Conservation (phyloP, 2,888 invertebrate genomes). For the Ornithoptera priamus region DNA sequence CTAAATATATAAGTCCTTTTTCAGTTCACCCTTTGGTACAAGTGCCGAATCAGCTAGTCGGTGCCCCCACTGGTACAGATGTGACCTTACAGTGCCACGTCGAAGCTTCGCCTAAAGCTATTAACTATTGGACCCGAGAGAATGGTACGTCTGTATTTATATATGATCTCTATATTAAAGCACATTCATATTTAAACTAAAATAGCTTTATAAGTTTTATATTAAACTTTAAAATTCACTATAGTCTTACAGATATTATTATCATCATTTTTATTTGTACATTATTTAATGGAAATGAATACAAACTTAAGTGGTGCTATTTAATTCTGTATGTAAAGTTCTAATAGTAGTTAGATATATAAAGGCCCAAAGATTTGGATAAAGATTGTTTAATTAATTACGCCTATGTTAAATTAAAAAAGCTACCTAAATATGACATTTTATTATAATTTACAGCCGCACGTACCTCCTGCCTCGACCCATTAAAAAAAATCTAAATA, state of each 20-base stretch:
- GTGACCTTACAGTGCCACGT: conserved; percentile 92
- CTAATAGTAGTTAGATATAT: background rate
- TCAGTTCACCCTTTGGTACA: conserved; percentile 95
- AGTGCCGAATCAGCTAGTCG: conserved; percentile 95
- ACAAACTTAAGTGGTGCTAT: background rate
- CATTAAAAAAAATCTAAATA: conserved; percentile 26
- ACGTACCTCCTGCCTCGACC: conserved; percentile 20
- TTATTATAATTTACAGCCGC: conserved; percentile 23
- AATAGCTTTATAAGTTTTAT: background rate
- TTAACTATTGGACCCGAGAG: conserved; percentile 96
- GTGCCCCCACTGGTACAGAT: conserved; percentile 91
- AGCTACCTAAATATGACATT: conserved; percentile 22
- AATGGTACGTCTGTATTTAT: conserved; percentile 82
- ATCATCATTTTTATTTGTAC: background rate
- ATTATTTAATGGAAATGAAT: background rate
- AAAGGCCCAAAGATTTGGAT: background rate
- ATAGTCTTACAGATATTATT: background rate
- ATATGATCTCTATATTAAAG: conserved; percentile 29
- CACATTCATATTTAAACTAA: background rate
- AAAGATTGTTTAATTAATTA: conserved; percentile 10
- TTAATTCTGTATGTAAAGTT: background rate
- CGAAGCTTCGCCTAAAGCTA: conserved; percentile 95
- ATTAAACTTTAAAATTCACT: background rate
- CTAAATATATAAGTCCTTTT: conserved; percentile 37
- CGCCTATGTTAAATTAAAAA: conserved; percentile 29